Evolutionary conservation across 1,140 invertebrate genomes (phyloP).

Genomic region (Grapholita molesta): DNA sequence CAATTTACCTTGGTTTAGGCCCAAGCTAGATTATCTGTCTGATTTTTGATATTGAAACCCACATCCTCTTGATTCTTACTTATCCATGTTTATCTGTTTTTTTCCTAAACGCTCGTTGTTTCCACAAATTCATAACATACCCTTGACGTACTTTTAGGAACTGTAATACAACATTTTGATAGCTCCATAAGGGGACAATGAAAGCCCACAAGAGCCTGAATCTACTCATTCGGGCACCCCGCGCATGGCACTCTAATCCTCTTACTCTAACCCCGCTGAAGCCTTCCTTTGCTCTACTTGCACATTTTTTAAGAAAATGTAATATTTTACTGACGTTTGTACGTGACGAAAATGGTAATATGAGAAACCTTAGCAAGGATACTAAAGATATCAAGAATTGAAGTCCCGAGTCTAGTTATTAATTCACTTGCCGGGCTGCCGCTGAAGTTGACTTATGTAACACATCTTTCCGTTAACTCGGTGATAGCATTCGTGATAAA

Average conservation of each 20-base stretch:
- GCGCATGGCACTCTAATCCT: constrained; percentile 5
- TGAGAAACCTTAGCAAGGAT: not conserved
- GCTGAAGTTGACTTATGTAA: not conserved
- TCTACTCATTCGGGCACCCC: not conserved
- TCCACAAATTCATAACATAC: not conserved
- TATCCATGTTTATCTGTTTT: too few species aligned
- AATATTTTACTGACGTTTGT: constrained; percentile 6
- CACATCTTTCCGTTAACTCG: not conserved
- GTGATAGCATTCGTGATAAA: not conserved
- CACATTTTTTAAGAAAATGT: constrained; percentile 15
- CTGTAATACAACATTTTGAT: not conserved
- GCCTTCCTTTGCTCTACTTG: not conserved
- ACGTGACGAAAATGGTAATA: not conserved
- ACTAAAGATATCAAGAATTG: not conserved
- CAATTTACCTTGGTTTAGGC: too few species aligned
- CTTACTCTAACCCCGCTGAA: constrained; percentile 7
- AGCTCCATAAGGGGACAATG: not conserved
- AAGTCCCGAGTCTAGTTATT: constrained; percentile 4
- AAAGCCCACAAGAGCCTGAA: constrained; percentile 11
- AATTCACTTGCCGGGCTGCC: not conserved
- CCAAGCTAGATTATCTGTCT: too few species aligned
- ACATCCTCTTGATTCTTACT: too few species aligned
- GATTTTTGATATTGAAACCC: too few species aligned
- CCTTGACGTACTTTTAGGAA: not conserved
- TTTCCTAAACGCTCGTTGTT: not conserved